phyloP scores from a whole-genome alignment of 2,797 vertebrate species.

The Centropyge bicolor region DNA sequence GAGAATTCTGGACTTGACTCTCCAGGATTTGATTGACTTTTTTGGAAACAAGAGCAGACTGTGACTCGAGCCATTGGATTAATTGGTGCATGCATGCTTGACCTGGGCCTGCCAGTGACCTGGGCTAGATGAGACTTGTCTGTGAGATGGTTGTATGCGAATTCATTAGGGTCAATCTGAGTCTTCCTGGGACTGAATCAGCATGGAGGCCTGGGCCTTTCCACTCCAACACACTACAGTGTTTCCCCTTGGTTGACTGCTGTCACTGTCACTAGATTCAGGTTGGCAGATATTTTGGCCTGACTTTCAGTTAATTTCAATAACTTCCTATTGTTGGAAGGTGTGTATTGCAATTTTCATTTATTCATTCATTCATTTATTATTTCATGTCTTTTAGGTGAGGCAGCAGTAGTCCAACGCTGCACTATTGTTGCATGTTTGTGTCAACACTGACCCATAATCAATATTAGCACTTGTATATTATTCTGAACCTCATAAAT shows the following conservation, averaged over 20 bases:
- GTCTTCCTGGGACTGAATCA: constrained; percentile 26
- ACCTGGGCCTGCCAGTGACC: constrained; percentile 17
- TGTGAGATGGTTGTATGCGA: constrained; percentile 28
- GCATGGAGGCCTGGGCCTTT: constrained; percentile 25
- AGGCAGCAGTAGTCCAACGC: no score
- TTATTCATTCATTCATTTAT: no score
- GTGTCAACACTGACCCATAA: not conserved
- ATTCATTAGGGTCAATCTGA: constrained; percentile 45
- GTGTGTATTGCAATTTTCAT: no score
- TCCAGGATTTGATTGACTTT: constrained; percentile 43
- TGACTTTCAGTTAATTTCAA: no score
- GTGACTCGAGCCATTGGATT: constrained; percentile 62
- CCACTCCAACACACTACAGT: constrained; percentile 3
- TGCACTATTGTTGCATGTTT: not conserved
- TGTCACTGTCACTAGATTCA: no score
- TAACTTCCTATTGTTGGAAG: no score
- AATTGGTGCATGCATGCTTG: constrained; percentile 61
- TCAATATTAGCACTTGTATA: no score
- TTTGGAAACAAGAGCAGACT: constrained; percentile 61
- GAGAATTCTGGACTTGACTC: constrained; percentile 16
- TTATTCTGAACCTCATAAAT: no score
- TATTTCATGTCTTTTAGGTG: no score
- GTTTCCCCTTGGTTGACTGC: no score
- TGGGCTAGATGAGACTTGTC: constrained; percentile 31
- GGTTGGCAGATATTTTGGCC: no score